Conservation (phyloP, 2,113 vertebrate species). For the Petrocephalus zakoni region DNA sequence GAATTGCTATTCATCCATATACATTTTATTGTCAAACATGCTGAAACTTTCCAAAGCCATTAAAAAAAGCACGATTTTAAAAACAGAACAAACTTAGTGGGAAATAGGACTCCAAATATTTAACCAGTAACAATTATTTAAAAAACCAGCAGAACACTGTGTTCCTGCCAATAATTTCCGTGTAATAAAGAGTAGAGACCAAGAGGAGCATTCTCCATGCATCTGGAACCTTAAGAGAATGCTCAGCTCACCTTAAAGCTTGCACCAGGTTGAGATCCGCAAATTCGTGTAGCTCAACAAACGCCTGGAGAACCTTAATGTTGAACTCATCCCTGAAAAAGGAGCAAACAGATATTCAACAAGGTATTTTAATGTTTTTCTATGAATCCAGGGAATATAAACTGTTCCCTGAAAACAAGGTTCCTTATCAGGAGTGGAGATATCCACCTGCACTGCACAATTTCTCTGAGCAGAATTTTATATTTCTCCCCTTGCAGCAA, state of each 20-base stretch:
- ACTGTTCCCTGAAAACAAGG: conserved; percentile 16
- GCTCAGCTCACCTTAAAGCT: conserved; percentile 79
- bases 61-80: not conserved
- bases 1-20: not conserved
- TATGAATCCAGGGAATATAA: conserved; percentile 12
- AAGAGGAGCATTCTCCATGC: not conserved
- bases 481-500: conserved; percentile 18
- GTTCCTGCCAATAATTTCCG: not conserved
- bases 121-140: not conserved
- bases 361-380: not conserved
- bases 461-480: conserved; percentile 42
- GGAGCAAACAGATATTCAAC: conserved; percentile 25
- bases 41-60: not conserved
- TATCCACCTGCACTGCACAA: conserved; percentile 30
- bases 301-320: conserved; percentile 94
- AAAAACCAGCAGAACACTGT: not conserved
- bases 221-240: not conserved
- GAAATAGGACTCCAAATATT: not conserved
- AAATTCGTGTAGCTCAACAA: conserved; percentile 98
- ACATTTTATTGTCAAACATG: not conserved
- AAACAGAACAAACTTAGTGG: not conserved
- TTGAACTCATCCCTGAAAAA: conserved; percentile 89
- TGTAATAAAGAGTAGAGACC: not conserved
- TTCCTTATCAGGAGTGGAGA: conserved; percentile 26
- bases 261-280: conserved; percentile 97